These are phyloP conservation scores for Drosophila pseudoananassae DNA, from an alignment of 1,140 invertebrate genomes.

Conservation along the genomic window DNA sequence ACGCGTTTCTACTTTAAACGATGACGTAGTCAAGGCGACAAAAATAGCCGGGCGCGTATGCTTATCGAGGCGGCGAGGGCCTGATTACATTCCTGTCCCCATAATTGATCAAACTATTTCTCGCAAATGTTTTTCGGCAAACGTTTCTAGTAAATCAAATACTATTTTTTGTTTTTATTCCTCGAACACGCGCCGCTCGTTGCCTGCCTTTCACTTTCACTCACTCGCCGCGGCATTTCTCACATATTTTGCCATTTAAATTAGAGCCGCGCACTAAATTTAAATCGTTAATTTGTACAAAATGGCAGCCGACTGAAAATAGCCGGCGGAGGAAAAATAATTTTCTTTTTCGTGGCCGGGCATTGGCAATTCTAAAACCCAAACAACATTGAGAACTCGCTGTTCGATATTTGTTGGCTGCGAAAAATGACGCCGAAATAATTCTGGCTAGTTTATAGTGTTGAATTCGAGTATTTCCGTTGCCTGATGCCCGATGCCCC, in stretches of 20 bases:
- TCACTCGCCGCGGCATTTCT: conserved; percentile 61
- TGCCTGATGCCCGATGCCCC: not conserved
- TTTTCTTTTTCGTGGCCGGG: conserved; percentile 32
- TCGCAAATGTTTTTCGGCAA: conserved; percentile 3
- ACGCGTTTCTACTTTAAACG: conserved; percentile 61
- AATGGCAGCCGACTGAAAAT: conserved; percentile 62
- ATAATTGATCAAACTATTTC: conserved; percentile 75
- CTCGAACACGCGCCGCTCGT: conserved; percentile 29
- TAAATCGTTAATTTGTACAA: conserved; percentile 70
- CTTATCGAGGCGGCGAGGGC: conserved; percentile 27
- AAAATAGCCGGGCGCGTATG: conserved; percentile 31
- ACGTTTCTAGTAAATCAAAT: conserved; percentile 9
- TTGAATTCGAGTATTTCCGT: conserved; percentile 36
- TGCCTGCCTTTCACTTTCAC: conserved; percentile 64
- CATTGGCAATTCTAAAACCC: conserved; percentile 9
- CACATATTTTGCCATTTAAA: conserved; percentile 76
- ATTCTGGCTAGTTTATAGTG: conserved; percentile 46
- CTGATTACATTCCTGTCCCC: conserved; percentile 55
- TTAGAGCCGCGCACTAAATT: conserved; percentile 68
- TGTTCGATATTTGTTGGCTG: conserved; percentile 50
- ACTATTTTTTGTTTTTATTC: not conserved
- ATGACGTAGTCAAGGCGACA: conserved; percentile 61
- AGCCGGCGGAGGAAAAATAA: conserved; percentile 39
- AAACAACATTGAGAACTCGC: conserved; percentile 43
- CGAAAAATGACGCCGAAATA: conserved; percentile 64